Evolutionary conservation across 2,113 vertebrate species (phyloP).

Genomic region (Tinamus guttatus): DNA sequence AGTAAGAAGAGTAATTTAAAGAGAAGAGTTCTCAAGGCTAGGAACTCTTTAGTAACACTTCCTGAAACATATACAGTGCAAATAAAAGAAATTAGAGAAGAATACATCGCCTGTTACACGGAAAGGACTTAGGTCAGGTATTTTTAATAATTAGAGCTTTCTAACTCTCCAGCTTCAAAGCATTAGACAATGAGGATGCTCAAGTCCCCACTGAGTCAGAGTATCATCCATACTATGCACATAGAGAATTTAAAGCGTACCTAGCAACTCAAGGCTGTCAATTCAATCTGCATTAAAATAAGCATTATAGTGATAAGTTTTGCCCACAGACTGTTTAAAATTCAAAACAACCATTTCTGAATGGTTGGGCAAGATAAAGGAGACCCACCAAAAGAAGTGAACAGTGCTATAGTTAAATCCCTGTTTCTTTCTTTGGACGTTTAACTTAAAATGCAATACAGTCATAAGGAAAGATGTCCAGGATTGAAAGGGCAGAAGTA

Average conservation of each 20-base stretch:
- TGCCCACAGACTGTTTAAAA: not conserved
- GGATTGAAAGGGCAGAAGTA: not conserved
- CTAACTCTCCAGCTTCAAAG: slow-evolving; percentile 5
- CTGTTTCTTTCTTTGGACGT: not conserved
- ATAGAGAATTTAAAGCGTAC: not conserved
- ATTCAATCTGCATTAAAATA: not conserved
- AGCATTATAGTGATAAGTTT: not conserved
- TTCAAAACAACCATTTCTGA: not conserved
- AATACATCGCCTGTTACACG: not conserved
- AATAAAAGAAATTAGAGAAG: not conserved
- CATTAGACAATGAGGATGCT: not conserved
- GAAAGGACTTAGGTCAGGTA: not conserved
- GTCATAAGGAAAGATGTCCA: not conserved
- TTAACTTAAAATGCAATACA: not conserved
- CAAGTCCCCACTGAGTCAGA: not conserved
- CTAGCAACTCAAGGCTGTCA: not conserved
- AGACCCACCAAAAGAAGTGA: not conserved
- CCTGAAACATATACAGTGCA: not conserved
- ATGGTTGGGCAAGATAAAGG: not conserved
- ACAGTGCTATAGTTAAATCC: not conserved
- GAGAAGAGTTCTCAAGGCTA: not conserved
- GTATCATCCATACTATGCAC: accelerated
- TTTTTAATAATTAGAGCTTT: not conserved
- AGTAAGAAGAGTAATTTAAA: not conserved
- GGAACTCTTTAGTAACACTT: not conserved